A percentile compares a stretch with the other conserved stretches of the same genome.
phyloP scores from a whole-genome alignment of 2,797 vertebrate species.

The Dromococcyx pavoninus region DNA sequence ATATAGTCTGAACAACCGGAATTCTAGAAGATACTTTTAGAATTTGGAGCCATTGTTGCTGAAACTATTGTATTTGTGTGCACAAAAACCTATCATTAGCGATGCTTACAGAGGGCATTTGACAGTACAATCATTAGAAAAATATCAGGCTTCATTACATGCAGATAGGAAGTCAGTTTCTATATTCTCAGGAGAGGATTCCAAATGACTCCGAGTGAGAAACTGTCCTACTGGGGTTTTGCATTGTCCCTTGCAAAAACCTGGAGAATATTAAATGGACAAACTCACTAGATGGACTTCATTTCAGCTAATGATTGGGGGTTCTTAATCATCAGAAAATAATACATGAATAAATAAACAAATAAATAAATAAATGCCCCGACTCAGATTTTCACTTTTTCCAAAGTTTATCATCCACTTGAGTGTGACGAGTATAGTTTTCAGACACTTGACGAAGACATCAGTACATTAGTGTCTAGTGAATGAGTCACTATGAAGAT shows the following conservation, averaged over 20 bases:
- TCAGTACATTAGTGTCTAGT: neutral
- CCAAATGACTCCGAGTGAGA: neutral
- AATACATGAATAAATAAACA: neutral
- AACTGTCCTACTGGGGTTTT: slow-evolving; percentile 7
- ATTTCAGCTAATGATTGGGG: neutral
- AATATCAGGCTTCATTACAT: slow-evolving; percentile 17
- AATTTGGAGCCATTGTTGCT: slow-evolving; percentile 26
- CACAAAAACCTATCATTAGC: slow-evolving; percentile 2
- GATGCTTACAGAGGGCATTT: neutral
- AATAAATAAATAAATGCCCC: neutral
- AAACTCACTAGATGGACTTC: neutral
- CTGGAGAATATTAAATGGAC: slow-evolving; percentile 2
- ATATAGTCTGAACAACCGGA: slow-evolving; percentile 1
- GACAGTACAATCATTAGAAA: slow-evolving; percentile 31
- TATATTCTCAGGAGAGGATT: slow-evolving; percentile 40
- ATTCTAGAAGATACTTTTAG: neutral
- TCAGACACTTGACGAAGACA: neutral
- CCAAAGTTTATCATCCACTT: neutral
- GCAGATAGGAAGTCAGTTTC: slow-evolving; percentile 57
- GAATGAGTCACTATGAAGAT: neutral
- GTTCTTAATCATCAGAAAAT: neutral
- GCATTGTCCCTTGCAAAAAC: neutral
- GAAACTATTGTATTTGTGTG: neutral
- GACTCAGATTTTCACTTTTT: neutral
- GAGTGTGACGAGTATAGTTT: neutral